A percentile compares a stretch with the other conserved stretches of the same genome.
phyloP scores from a whole-genome alignment of 2,888 invertebrate species.

The Chrysomela aeneicollis region DNA sequence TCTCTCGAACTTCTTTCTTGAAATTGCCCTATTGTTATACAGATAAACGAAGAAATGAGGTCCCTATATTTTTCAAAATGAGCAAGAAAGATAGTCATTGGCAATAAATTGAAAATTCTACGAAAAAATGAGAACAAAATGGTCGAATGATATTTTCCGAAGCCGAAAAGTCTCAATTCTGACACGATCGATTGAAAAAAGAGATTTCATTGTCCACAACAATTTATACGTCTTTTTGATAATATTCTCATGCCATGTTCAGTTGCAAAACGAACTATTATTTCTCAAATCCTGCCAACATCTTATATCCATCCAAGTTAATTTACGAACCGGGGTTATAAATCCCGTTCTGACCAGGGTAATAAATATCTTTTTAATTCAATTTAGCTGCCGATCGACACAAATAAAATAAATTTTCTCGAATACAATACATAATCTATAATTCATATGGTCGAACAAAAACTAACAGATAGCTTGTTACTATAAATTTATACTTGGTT shows the following conservation, averaged over 20 bases:
- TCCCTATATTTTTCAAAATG: too few species aligned
- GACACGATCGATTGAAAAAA: slow-evolving; percentile 20
- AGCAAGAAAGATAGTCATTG: too few species aligned
- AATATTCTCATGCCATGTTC: slow-evolving; percentile 18
- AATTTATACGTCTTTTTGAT: slow-evolving; percentile 16
- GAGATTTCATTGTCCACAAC: slow-evolving; percentile 17
- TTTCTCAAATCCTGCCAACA: slow-evolving; percentile 12
- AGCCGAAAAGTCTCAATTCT: not conserved
- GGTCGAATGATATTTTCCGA: not conserved
- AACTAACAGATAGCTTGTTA: slow-evolving; percentile 49
- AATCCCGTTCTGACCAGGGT: slow-evolving; percentile 47
- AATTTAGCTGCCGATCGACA: slow-evolving; percentile 54
- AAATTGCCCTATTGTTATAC: too few species aligned
- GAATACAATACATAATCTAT: slow-evolving; percentile 60
- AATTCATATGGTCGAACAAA: slow-evolving; percentile 55
- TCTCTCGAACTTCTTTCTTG: too few species aligned
- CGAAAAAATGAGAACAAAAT: not conserved
- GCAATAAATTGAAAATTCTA: not conserved
- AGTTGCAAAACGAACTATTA: slow-evolving; percentile 17
- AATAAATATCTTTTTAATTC: slow-evolving; percentile 54
- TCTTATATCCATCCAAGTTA: slow-evolving; percentile 24
- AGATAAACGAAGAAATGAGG: too few species aligned
- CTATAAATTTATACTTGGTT: slow-evolving; percentile 49
- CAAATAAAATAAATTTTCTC: slow-evolving; percentile 55
- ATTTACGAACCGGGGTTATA: slow-evolving; percentile 43